These are phyloP conservation scores for Coreoperca whiteheadi DNA, from an alignment of 2,113 vertebrate species.

Conservation along the genomic window DNA sequence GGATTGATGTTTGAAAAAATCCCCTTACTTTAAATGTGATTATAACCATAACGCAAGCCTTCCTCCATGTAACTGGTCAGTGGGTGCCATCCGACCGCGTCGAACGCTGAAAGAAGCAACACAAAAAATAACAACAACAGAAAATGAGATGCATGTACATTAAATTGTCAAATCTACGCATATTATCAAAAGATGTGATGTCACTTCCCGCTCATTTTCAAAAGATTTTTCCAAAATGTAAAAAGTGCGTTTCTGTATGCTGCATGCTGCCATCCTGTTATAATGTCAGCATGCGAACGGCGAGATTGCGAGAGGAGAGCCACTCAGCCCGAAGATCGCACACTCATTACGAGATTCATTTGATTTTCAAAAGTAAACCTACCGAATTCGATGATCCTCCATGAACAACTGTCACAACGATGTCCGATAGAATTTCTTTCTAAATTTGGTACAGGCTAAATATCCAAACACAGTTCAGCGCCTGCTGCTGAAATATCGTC, in stretches of 20 bases:
- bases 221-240: conserved; percentile 33
- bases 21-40: conserved; percentile 6
- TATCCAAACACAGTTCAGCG: not conserved
- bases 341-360: not conserved
- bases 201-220: conserved; percentile 83
- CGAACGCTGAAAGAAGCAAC: not conserved
- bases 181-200: conserved; percentile 39
- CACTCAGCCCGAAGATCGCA: too few relatives aligned
- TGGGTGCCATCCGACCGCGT: not conserved
- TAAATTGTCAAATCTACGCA: not conserved
- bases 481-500: conserved; percentile 1
- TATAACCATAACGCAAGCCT: conserved; percentile 5
- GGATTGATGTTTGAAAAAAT: not conserved
- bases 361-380: not conserved
- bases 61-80: not conserved
- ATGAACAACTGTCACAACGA: not conserved
- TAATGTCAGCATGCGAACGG: not conserved
- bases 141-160: not conserved
- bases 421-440: not conserved
- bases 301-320: too few relatives aligned
- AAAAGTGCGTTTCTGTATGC: not conserved
- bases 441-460: not conserved
- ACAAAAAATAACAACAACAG: not conserved
- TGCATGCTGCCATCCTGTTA: not conserved
- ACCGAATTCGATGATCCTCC: not conserved